Conservation (phyloP, 2,797 vertebrate species). For the Scyliorhinus canicula region DNA sequence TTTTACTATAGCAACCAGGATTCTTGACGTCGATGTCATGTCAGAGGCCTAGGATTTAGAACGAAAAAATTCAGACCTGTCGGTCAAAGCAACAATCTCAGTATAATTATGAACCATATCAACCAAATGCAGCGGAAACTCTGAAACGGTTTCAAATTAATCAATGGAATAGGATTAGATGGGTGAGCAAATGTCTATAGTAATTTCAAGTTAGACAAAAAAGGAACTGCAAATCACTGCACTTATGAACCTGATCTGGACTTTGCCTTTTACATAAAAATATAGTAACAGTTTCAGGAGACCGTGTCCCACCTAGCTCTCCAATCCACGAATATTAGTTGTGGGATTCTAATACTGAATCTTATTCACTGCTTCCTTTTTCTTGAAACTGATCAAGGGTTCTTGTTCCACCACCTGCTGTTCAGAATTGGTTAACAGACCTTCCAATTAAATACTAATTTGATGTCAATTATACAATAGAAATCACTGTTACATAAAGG, state of each 20-base stretch:
- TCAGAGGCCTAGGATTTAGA: slow-evolving; percentile 76
- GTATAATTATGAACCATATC: background rate
- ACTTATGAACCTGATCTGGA: background rate
- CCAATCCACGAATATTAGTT: background rate
- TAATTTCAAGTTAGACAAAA: background rate
- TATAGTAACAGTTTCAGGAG: background rate
- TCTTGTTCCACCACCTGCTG: background rate
- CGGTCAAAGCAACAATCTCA: background rate
- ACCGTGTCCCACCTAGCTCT: background rate
- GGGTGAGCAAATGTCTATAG: background rate
- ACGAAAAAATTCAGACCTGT: background rate
- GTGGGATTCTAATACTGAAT: background rate
- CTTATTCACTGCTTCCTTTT: background rate
- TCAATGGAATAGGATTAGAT: background rate
- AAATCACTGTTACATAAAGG: no score
- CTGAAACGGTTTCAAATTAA: background rate
- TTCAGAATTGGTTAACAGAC: no score
- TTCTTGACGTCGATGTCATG: slow-evolving; percentile 93
- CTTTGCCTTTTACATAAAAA: background rate
- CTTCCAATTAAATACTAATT: no score
- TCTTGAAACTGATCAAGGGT: background rate
- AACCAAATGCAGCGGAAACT: background rate
- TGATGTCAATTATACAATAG: no score
- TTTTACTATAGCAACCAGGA: slow-evolving; percentile 91
- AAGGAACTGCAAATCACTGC: background rate